These are phyloP conservation scores for Cheilosia soror DNA, from an alignment of 2,888 invertebrate genomes.

Conservation along the genomic window DNA sequence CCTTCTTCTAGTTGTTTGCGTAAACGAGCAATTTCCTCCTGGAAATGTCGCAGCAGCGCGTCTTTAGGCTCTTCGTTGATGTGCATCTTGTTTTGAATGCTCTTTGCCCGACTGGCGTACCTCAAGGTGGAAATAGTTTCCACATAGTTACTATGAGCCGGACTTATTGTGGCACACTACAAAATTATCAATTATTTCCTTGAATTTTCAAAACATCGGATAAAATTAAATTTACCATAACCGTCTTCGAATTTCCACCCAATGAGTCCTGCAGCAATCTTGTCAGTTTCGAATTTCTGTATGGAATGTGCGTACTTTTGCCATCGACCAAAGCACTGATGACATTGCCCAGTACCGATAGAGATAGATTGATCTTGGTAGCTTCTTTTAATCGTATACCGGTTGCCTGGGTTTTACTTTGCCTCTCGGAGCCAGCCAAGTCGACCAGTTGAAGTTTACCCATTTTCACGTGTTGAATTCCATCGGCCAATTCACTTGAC, in stretches of 20 bases:
- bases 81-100: conserved; percentile 97
- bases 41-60: conserved; percentile 96
- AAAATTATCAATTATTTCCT: not conserved
- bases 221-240: conserved; percentile 88
- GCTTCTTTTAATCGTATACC: conserved; percentile 97
- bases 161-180: conserved; percentile 98
- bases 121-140: conserved; percentile 98
- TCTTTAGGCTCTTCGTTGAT: conserved; percentile 99
- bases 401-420: conserved; percentile 97
- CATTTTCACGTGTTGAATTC: conserved; percentile 94
- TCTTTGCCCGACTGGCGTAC: conserved; percentile 98
- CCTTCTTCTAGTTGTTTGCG: conserved; percentile 92
- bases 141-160: conserved; percentile 97
- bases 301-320: conserved; percentile 98
- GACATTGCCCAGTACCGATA: conserved; percentile 98
- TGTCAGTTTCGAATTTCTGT: conserved; percentile 98
- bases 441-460: conserved; percentile 99
- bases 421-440: conserved; percentile 98
- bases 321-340: conserved; percentile 99
- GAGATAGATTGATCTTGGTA: conserved; percentile 98
- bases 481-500: conserved; percentile 92
- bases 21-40: conserved; percentile 97
- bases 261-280: conserved; percentile 97
- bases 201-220: not conserved
- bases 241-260: conserved; percentile 97